Evolutionary conservation across 1,140 invertebrate species (phyloP).

Genomic region (Choristoneura fumiferana): DNA sequence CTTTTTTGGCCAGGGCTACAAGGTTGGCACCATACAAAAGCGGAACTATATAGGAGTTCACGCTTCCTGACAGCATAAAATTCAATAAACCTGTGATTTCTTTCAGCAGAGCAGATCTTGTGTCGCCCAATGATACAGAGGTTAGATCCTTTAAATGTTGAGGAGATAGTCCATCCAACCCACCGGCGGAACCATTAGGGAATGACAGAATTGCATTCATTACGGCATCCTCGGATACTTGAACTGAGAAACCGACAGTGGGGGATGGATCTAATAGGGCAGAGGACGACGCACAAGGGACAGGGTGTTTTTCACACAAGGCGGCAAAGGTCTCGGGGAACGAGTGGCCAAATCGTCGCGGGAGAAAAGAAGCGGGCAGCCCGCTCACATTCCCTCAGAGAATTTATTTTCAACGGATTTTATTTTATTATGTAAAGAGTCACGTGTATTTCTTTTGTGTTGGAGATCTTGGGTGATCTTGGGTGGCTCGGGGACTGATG

Average conservation of each 20-base stretch:
- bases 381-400: background rate
- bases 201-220: slow-evolving; percentile 20
- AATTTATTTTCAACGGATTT: background rate
- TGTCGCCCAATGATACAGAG: too few species aligned
- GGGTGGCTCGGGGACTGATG: background rate
- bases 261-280: background rate
- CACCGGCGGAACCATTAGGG: too few species aligned
- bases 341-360: background rate
- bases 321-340: background rate
- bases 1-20: too few species aligned
- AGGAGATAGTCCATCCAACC: too few species aligned
- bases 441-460: too few species aligned
- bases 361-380: background rate
- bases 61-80: slow-evolving; percentile 4
- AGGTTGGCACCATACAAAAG: too few species aligned
- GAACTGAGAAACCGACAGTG: background rate
- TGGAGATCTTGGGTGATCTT: background rate
- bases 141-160: too few species aligned
- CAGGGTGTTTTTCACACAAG: background rate
- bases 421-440: background rate
- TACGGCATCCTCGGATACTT: background rate
- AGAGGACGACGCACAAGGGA: background rate
- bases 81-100: too few species aligned
- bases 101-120: too few species aligned
- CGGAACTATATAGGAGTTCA: too few species aligned